phyloP scores from a whole-genome alignment of 2,888 invertebrate genomes.

The Nephrotoma appendiculata region DNA sequence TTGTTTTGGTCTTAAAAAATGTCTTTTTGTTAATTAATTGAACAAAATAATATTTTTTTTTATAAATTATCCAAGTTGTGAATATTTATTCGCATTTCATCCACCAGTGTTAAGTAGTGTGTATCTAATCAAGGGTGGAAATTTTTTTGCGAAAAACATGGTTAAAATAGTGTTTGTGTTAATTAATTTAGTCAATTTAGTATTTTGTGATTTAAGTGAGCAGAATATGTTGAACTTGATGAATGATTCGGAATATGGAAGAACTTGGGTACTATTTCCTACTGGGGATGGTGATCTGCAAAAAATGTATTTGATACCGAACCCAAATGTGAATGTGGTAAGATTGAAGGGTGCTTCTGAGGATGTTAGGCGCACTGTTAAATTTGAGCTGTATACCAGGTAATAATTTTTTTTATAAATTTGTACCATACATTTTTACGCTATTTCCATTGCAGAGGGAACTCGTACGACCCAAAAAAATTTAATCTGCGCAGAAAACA shows the following conservation, averaged over 20 bases:
- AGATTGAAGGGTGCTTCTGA: neutral
- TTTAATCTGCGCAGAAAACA: neutral
- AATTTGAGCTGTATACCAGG: conserved; percentile 27
- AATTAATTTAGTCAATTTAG: neutral
- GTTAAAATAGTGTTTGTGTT: neutral
- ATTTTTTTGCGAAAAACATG: neutral
- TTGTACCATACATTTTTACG: neutral
- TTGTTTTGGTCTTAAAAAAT: too few relatives aligned
- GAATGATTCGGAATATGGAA: conserved; percentile 27
- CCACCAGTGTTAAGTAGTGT: too few relatives aligned
- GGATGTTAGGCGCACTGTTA: conserved; percentile 15
- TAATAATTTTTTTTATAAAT: conserved; percentile 10
- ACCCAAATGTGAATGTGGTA: conserved; percentile 14
- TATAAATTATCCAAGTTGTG: neutral
- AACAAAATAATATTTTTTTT: neutral
- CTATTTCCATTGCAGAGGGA: neutral
- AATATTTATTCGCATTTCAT: neutral
- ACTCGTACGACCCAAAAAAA: neutral
- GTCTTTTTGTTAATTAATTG: neutral
- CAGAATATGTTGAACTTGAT: neutral
- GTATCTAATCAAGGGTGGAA: neutral
- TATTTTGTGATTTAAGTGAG: neutral
- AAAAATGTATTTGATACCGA: conserved; percentile 27
- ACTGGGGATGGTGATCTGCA: conserved; percentile 29
- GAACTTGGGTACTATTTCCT: conserved; percentile 33